Evolutionary conservation across 2,888 invertebrate species (phyloP).

Genomic region (Drosophila bunnanda): DNA sequence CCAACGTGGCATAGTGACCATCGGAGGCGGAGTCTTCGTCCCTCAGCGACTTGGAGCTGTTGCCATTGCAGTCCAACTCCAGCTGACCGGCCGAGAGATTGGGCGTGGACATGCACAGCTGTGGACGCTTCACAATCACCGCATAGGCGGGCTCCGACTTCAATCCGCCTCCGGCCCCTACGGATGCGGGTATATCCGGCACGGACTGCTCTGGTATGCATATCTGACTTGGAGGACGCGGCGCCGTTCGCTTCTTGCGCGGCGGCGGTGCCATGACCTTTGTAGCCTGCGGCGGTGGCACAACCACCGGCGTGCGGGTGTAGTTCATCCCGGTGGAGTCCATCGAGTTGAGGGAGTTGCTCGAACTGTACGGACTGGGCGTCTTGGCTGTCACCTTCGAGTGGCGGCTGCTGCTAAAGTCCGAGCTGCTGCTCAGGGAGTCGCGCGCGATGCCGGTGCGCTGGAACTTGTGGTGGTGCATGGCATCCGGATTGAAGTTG

Average conservation of each 20-base stretch:
- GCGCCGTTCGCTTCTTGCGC: constrained; percentile 84
- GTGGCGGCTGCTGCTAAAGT: constrained; percentile 84
- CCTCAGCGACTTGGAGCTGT: constrained; percentile 58
- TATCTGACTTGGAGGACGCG: constrained; percentile 83
- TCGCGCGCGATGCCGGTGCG: constrained; percentile 81
- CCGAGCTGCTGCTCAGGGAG: constrained; percentile 84
- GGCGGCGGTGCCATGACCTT: constrained; percentile 76
- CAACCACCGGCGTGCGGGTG: constrained; percentile 75
- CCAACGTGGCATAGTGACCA: constrained; percentile 68
- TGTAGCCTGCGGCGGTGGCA: constrained; percentile 50
- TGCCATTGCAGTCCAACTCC: constrained; percentile 82
- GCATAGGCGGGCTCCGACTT: constrained; percentile 62
- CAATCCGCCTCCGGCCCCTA: neutral
- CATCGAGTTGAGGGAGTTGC: constrained; percentile 84
- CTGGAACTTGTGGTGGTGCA: constrained; percentile 80
- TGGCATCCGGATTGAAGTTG: constrained; percentile 83
- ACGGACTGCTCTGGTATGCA: constrained; percentile 82
- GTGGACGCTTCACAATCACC: constrained; percentile 73
- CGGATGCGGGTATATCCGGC: constrained; percentile 39
- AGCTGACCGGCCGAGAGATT: constrained; percentile 68
- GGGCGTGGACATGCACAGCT: constrained; percentile 83
- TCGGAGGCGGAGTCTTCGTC: constrained; percentile 42
- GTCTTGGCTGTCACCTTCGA: constrained; percentile 84
- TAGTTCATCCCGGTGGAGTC: constrained; percentile 84
- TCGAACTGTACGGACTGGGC: constrained; percentile 85